Evolutionary conservation across 2,888 invertebrate species (phyloP).

Genomic region (Brachynemurus nebulosus): DNA sequence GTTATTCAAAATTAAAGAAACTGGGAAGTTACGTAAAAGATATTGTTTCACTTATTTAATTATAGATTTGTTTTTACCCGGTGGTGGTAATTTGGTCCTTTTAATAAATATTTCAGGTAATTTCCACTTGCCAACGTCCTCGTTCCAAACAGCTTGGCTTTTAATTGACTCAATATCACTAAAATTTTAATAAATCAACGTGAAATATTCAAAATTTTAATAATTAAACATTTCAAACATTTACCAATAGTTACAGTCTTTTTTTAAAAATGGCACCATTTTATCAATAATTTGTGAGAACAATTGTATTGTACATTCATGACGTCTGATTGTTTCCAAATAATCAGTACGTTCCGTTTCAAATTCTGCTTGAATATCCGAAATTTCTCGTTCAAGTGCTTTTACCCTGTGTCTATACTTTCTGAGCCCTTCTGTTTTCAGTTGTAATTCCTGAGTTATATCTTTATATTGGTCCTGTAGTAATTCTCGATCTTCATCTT

Average conservation of each 20-base stretch:
- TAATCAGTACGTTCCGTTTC: constrained; percentile 71
- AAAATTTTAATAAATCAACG: constrained; percentile 2
- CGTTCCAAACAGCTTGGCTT: constrained; percentile 56
- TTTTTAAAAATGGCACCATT: constrained; percentile 28
- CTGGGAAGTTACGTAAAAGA: too few species aligned
- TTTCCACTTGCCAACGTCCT: constrained; percentile 54
- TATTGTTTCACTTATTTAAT: too few species aligned
- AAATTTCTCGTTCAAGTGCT: constrained; percentile 54
- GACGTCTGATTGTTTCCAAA: constrained; percentile 62
- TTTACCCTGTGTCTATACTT: constrained; percentile 51
- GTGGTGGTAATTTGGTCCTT: constrained; percentile 54
- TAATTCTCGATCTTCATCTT: constrained; percentile 53
- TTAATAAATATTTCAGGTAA: constrained; percentile 51
- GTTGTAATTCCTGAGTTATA: constrained; percentile 62
- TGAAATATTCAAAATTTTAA: too few species aligned
- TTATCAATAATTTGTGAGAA: constrained; percentile 49
- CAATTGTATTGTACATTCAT: constrained; percentile 54
- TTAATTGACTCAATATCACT: constrained; percentile 57
- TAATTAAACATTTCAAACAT: too few species aligned
- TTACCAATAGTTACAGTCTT: constrained; percentile 59
- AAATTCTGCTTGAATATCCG: constrained; percentile 68
- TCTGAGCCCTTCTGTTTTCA: constrained; percentile 51
- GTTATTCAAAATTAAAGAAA: too few species aligned
- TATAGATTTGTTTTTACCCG: too few species aligned
- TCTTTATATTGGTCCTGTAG: constrained; percentile 63